These are phyloP conservation scores for Chrysemys picta DNA, from an alignment of 2,113 vertebrate genomes.

Conservation along the genomic window DNA sequence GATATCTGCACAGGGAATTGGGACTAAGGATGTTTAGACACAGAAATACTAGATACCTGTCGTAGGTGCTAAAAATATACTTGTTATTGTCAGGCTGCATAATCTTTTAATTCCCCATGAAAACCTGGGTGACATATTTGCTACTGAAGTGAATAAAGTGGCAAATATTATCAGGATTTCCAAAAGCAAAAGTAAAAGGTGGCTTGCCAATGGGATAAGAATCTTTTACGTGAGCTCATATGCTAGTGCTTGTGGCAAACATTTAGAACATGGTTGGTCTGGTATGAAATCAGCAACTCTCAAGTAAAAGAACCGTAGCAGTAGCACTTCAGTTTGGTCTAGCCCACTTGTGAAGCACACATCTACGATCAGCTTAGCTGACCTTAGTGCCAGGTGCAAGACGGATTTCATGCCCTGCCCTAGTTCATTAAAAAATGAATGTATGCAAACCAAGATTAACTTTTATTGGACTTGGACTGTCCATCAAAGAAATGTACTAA, in stretches of 20 bases:
- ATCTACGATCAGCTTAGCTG: slow-evolving; percentile 50
- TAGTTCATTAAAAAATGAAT: slow-evolving; percentile 41
- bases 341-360: not conserved
- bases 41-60: slow-evolving; percentile 46
- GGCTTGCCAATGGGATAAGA: slow-evolving; percentile 46
- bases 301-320: not conserved
- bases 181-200: slow-evolving; percentile 47
- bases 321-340: slow-evolving; percentile 25
- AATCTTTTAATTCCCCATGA: slow-evolving; percentile 75
- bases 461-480: slow-evolving; percentile 36
- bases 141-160: slow-evolving; percentile 69
- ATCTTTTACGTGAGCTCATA: slow-evolving; percentile 60
- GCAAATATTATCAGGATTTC: slow-evolving; percentile 64
- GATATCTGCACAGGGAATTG: slow-evolving; percentile 51
- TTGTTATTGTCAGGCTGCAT: slow-evolving; percentile 68
- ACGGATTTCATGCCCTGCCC: slow-evolving; percentile 17
- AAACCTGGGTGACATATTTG: slow-evolving; percentile 75
- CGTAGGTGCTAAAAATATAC: slow-evolving; percentile 72
- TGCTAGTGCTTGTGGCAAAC: slow-evolving; percentile 65
- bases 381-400: not conserved
- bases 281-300: slow-evolving; percentile 41
- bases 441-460: slow-evolving; percentile 16
- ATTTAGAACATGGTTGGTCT: slow-evolving; percentile 59
- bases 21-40: slow-evolving; percentile 44
- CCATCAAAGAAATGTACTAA: slow-evolving; percentile 5